A percentile compares a stretch with the other conserved stretches of the same genome.
These are phyloP conservation scores for Paralvinella palmiformis DNA, from an alignment of 1,140 invertebrate genomes.

Conservation along the genomic window DNA sequence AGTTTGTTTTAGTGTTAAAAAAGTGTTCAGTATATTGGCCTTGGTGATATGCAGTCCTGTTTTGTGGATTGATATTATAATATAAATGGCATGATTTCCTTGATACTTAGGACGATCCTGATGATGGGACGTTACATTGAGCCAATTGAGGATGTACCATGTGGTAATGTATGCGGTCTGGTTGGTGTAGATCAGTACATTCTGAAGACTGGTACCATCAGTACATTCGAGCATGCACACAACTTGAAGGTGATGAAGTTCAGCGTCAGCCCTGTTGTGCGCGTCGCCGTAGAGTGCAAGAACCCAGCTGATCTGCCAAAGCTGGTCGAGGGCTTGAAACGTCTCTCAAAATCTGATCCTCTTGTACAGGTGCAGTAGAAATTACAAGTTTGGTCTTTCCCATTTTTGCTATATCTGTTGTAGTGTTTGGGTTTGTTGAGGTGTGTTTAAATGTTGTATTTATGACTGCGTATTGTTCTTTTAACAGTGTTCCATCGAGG, in stretches of 20 bases:
- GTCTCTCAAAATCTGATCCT: constrained; percentile 99
- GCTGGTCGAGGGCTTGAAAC: constrained; percentile 94
- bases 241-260: constrained; percentile 88
- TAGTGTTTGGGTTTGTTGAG: background rate
- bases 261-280: constrained; percentile 97
- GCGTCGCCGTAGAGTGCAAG: constrained; percentile 98
- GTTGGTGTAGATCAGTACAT: constrained; percentile 99
- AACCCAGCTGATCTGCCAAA: constrained; percentile 99
- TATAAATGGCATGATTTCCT: too few relatives aligned
- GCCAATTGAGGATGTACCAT: constrained; percentile 98
- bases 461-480: constrained; percentile 12
- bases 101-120: constrained; percentile 75
- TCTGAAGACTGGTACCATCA: constrained; percentile 98
- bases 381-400: background rate
- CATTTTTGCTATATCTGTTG: background rate
- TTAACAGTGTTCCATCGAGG: constrained; percentile 69
- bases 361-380: constrained; percentile 69
- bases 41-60: too few relatives aligned
- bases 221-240: constrained; percentile 98
- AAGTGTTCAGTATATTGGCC: too few relatives aligned
- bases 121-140: constrained; percentile 99
- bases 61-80: too few relatives aligned
- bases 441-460: too few relatives aligned
- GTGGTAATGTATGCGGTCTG: constrained; percentile 98
- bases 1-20: too few relatives aligned